These are phyloP conservation scores for Phanerotoma sp. DNA, from an alignment of 2,888 invertebrate genomes.

Conservation along the genomic window DNA sequence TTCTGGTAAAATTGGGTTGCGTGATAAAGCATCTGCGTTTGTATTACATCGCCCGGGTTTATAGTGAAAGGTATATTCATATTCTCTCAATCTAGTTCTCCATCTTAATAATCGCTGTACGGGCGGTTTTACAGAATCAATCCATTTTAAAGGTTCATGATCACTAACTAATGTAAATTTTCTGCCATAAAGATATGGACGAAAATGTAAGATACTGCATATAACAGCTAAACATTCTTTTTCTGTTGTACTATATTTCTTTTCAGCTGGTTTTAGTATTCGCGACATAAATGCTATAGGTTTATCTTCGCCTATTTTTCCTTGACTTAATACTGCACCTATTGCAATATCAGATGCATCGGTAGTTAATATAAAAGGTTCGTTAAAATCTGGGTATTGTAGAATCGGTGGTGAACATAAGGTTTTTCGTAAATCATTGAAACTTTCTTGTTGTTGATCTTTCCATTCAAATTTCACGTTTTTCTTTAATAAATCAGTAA, in stretches of 20 bases:
- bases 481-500: conserved; percentile 20
- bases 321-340: no score
- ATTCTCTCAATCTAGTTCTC: conserved; percentile 15
- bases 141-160: no score
- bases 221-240: no score
- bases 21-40: conserved; percentile 19
- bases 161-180: conserved; percentile 16
- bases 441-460: not conserved
- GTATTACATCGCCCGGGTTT: no score
- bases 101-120: conserved; percentile 6
- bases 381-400: no score
- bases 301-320: conserved; percentile 12
- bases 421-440: no score
- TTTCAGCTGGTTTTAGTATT: not conserved
- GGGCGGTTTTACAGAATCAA: conserved; percentile 14
- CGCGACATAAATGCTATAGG: conserved; percentile 19
- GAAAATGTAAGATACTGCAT: no score
- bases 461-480: conserved; percentile 17
- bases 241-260: no score
- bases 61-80: no score
- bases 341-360: conserved; percentile 23
- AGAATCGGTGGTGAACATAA: no score
- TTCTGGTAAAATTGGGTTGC: conserved; percentile 5
- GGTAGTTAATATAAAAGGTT: conserved; percentile 27
- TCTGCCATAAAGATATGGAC: no score